Percentiles rank a stretch among this genome's conserved stretches.
These are phyloP conservation scores for Odontamblyopus rebecca DNA, from an alignment of 2,797 vertebrate species.

Conservation along the genomic window DNA sequence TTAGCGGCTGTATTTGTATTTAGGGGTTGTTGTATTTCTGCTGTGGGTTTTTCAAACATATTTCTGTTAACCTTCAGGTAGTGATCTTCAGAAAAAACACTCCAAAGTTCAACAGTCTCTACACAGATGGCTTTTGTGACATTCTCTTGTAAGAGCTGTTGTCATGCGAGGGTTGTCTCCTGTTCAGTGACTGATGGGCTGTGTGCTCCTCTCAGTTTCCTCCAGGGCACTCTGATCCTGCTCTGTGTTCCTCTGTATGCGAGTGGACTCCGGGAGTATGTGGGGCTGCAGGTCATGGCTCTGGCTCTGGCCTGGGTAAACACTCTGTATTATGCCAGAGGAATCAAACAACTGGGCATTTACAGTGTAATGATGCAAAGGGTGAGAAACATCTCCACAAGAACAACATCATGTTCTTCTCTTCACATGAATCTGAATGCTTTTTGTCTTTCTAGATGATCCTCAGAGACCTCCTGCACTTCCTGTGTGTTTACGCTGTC, in stretches of 20 bases:
- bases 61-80: slow-evolving; percentile 66
- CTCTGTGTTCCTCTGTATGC: slow-evolving; percentile 69
- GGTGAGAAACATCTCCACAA: slow-evolving; percentile 60
- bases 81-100: slow-evolving; percentile 78
- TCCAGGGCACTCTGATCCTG: slow-evolving; percentile 80
- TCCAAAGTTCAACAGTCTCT: slow-evolving; percentile 77
- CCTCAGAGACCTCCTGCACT: slow-evolving; percentile 84
- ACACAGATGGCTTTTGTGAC: slow-evolving; percentile 84
- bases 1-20: no score
- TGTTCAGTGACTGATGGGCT: not conserved
- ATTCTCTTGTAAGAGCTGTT: slow-evolving; percentile 81
- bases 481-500: slow-evolving; percentile 85
- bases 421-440: not conserved
- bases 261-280: slow-evolving; percentile 66
- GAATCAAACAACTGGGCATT: slow-evolving; percentile 84
- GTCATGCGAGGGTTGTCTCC: not conserved
- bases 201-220: slow-evolving; percentile 72
- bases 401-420: not conserved
- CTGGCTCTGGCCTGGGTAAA: slow-evolving; percentile 89
- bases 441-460: slow-evolving; percentile 78
- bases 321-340: slow-evolving; percentile 85
- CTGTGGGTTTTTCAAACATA: no score
- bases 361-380: slow-evolving; percentile 94
- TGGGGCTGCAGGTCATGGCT: slow-evolving; percentile 81
- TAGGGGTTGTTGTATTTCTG: no score